These are phyloP conservation scores for Connochaetes taurinus DNA, from an alignment of 2,113 vertebrate genomes.

Conservation along the genomic window DNA sequence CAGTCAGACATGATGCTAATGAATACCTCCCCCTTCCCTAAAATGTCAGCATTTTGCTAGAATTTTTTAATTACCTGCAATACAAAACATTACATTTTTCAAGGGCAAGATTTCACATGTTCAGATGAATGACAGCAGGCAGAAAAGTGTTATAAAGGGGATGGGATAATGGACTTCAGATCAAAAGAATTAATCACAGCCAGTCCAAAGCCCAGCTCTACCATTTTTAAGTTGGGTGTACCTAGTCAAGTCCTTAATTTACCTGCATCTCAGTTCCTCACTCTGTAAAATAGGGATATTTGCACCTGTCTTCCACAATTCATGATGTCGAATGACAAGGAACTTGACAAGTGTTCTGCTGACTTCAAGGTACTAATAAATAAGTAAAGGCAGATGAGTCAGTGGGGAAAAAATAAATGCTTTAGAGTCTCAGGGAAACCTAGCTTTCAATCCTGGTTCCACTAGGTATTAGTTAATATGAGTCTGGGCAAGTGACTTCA, in stretches of 20 bases:
- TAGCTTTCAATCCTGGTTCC: neutral
- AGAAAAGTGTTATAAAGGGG: neutral
- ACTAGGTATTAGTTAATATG: neutral
- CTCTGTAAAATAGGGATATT: neutral
- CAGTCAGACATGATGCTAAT: neutral
- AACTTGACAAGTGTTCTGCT: neutral
- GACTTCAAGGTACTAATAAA: neutral
- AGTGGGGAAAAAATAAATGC: neutral
- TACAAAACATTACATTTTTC: neutral
- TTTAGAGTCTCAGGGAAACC: neutral
- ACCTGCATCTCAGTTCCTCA: neutral
- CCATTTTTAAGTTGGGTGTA: neutral
- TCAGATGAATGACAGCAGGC: neutral
- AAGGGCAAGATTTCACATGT: neutral
- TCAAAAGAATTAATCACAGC: neutral
- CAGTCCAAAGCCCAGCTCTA: neutral
- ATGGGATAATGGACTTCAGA: neutral
- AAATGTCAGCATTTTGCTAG: neutral
- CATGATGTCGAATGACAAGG: neutral
- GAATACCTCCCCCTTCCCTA: neutral
- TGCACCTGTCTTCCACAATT: neutral
- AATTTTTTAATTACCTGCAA: neutral
- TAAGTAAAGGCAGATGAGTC: neutral
- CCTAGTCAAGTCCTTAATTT: neutral
- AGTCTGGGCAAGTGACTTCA: neutral